These are phyloP conservation scores for Agrypnus murinus DNA, from an alignment of 2,888 invertebrate species.

Conservation along the genomic window DNA sequence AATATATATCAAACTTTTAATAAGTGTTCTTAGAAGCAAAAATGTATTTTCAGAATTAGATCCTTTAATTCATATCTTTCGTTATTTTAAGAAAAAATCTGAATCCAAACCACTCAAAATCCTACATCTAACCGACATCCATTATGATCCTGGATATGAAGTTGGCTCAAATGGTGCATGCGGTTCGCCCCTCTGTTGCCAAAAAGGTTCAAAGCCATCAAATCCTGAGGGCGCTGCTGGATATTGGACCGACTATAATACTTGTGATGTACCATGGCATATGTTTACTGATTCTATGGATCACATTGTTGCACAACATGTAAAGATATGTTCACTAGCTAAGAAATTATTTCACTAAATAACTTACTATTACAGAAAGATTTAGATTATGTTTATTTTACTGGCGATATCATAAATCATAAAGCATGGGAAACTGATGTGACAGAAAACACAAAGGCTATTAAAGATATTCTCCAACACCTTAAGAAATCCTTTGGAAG, in stretches of 20 bases:
- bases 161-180: conserved; percentile 80
- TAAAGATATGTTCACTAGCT: conserved; percentile 23
- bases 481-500: conserved; percentile 71
- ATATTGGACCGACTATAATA: conserved; percentile 85
- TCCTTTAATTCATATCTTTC: no score
- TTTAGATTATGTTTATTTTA: conserved; percentile 83
- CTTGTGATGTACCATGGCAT: conserved; percentile 84
- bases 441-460: conserved; percentile 76
- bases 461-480: conserved; percentile 72
- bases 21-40: no score
- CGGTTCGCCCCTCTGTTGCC: conserved; percentile 84
- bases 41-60: no score
- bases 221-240: conserved; percentile 74
- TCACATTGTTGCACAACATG: conserved; percentile 50
- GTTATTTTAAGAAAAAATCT: conserved; percentile 1
- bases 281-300: conserved; percentile 76
- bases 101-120: conserved; percentile 62
- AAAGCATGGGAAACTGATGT: conserved; percentile 89
- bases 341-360: not conserved
- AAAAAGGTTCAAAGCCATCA: conserved; percentile 69
- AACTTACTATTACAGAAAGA: conserved; percentile 58
- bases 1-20: no score
- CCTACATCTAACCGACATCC: conserved; percentile 83
- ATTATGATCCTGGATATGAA: conserved; percentile 83
- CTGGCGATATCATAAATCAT: conserved; percentile 92